Conservation (phyloP, 2,113 vertebrate genomes). For the Pandion haliaetus region DNA sequence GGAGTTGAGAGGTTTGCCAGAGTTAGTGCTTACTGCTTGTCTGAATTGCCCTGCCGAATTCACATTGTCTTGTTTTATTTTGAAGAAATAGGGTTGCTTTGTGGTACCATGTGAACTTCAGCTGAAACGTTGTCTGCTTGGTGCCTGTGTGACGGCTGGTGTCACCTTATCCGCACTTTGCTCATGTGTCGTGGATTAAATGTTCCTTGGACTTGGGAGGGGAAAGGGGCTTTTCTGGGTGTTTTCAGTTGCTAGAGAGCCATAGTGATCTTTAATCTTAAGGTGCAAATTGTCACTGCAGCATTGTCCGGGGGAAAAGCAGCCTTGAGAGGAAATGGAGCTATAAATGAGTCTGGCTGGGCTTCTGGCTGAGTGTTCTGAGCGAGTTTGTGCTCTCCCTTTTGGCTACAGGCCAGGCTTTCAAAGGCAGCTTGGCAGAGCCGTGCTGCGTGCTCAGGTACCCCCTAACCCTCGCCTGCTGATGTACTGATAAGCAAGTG, state of each 20-base stretch:
- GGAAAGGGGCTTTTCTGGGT: not conserved
- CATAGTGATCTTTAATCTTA: not conserved
- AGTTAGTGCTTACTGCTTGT: not conserved
- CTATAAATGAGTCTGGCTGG: conserved; percentile 12
- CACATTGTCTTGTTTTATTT: not conserved
- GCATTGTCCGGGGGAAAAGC: not conserved
- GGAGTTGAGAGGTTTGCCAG: not conserved
- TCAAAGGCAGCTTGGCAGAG: not conserved
- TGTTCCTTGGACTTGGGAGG: not conserved
- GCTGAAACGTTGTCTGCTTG: not conserved
- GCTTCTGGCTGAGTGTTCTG: not conserved
- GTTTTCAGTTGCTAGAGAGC: not conserved
- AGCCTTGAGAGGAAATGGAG: conserved; percentile 5
- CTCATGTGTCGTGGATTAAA: rapidly evolving
- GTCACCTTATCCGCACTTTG: not conserved
- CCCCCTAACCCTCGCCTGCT: not conserved
- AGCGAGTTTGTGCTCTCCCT: not conserved
- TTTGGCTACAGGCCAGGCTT: not conserved
- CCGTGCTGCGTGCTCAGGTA: not conserved
- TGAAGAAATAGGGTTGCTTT: not conserved
- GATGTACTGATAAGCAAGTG: not conserved
- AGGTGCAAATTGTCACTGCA: not conserved
- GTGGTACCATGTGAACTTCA: not conserved
- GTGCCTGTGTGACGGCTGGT: not conserved
- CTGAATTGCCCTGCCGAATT: not conserved